Evolutionary conservation across 64 coral and sea anemone species (phyloP), one percentile per base, ranked within the genome.

Genomic region (Exaiptasia diaphana): DNA sequence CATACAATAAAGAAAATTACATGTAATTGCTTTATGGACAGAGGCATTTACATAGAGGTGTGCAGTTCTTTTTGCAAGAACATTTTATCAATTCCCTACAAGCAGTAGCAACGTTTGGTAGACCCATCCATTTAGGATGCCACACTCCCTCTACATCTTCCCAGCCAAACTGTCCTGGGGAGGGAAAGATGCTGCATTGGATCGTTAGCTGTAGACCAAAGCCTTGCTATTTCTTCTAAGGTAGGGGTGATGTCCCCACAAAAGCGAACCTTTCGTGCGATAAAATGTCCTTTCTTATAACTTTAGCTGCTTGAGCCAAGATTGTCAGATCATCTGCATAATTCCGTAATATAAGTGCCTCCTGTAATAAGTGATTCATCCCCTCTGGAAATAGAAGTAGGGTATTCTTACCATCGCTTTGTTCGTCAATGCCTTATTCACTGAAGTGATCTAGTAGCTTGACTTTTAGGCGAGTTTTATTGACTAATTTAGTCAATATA

Each of bases 201-300:
- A n/a, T n/a, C n/a, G n/a, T n/a, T n/a, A n/a, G n/a, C n/a, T n/a
- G n/a, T n/a, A n/a, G n/a, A n/a, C n/a, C n/a, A n/a, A n/a, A n/a
- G n/a, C n/a, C n/a, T n/a, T n/a, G n/a, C n/a, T n/a, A n/a, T n/a
- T n/a, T n/a, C n/a, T n/a, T n/a, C n/a, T n/a, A n/a, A n/a, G n/a
- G n/a, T n/a, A n/a, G n/a, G n/a, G n/a, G n/a, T n/a, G n/a, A n/a
- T n/a, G n/a, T n/a, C 39, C 80, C 88, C 3, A 62, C 55, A 70
- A 85, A 91, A 25, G 58, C 27, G 18, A 87, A 53, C 3, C 74
- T 67, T 61, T 78, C 39, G 38, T 91, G 82, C 3, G 67, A 57
- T 12, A 17, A 71, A 27, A 91, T 78, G 25, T 91, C 73, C 41
- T 84, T 85, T 21, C 80, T 35, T 50, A 91, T 43, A 48, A 91